These are phyloP conservation scores for Ligdia adustata DNA, from an alignment of 2,888 invertebrate species.

Conservation along the genomic window DNA sequence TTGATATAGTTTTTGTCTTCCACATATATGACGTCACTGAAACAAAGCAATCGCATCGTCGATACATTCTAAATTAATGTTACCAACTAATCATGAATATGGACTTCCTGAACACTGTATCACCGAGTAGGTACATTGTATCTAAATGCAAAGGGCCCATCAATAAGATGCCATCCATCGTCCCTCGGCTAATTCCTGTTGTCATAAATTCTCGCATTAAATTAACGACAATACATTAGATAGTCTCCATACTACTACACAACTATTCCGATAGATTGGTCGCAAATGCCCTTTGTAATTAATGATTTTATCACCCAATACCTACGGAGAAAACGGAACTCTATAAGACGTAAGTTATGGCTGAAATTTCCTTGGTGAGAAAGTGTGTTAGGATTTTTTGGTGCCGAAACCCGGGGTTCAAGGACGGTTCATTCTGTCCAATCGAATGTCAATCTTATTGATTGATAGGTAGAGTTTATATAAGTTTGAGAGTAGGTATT, in stretches of 20 bases:
- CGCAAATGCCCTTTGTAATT: slow-evolving; percentile 34
- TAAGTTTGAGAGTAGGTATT: slow-evolving; percentile 50
- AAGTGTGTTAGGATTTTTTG: slow-evolving; percentile 11
- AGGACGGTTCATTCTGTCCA: slow-evolving; percentile 35
- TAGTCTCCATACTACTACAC: slow-evolving; percentile 18
- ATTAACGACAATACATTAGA: slow-evolving; percentile 78
- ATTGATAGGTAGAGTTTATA: slow-evolving; percentile 38
- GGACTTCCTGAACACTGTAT: no score
- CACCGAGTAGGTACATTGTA: slow-evolving; percentile 18
- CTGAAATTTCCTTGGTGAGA: not conserved
- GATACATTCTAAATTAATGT: no score
- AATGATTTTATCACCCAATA: slow-evolving; percentile 32
- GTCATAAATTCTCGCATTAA: slow-evolving; percentile 82
- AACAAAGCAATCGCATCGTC: no score
- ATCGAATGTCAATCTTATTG: slow-evolving; percentile 67
- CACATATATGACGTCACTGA: no score
- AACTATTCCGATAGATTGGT: slow-evolving; percentile 42
- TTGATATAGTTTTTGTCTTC: no score
- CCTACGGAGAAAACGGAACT: not conserved
- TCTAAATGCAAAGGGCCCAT: slow-evolving; percentile 56
- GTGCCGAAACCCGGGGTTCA: slow-evolving; percentile 16
- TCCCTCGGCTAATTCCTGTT: slow-evolving; percentile 68
- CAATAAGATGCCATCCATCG: slow-evolving; percentile 53
- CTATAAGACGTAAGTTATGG: not conserved
- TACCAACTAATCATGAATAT: no score